Base-by-base conservation (phyloP, 1,140 invertebrate species). In the Sinonovacula constricta region DNA sequence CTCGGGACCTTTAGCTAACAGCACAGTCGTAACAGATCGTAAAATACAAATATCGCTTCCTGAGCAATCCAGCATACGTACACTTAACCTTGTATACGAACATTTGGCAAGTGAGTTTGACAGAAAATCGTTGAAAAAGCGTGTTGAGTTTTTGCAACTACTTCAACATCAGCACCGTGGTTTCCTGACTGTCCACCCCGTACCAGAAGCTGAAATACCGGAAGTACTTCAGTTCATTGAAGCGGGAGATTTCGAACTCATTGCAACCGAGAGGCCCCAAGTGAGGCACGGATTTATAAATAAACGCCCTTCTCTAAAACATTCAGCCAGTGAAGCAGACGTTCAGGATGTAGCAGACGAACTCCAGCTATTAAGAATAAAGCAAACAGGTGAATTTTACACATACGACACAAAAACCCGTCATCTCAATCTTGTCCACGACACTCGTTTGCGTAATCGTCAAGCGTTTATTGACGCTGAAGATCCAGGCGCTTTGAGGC, bases 311-410 rank as follows among this genome's bases (percentile, higher is more conserved):
- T 18, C 28, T n/a, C n/a, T 15, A 24, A 60, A 57, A 57, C 31
- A 59, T 33, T n/a, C 4, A 7, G 15, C 3, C 39, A 26, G 59
- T 54, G 22, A 51, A 63, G 24, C 18, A 31, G 10, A 51, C 39
- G 30, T 22, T 5, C n/a, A 53, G 5, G 12, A 26, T 69, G 24
- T 54, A 12, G 59, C 39, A 22, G 49, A n/a, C 3, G 63, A 76
- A n/a, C 33, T 76, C 12, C 45, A 66, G 34, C 63, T 76, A n/a
- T 7, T 76, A 4, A 3, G 63, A 39, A 56, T 67, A 18, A 57
- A 34, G 62, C 49, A 63, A 56, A 76, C 72, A n/a, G 63, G 63
- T 7, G 62, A 76, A 51, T 76, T 67, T 49, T 76, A 57, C 36
- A 76, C 72, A 1, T 76, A 57, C 33, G 57, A 76, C 49, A 59